Conservation (phyloP, 2,797 vertebrate species). For the Aplochiton taeniatus region DNA sequence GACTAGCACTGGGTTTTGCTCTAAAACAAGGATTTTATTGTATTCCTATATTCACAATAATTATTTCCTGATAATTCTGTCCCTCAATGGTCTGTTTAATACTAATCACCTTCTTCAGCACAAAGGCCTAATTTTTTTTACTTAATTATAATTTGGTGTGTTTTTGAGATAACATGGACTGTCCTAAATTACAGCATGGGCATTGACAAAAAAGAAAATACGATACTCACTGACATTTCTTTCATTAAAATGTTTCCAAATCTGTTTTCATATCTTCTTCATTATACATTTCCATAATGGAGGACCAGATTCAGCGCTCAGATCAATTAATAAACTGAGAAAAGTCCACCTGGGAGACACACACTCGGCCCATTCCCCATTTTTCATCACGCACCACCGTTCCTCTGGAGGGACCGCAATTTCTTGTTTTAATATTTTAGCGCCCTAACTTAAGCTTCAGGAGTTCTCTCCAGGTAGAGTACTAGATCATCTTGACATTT, state of each 20-base stretch:
- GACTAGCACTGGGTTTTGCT: no score
- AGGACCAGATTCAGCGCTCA: slow-evolving; percentile 59
- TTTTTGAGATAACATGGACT: slow-evolving; percentile 55
- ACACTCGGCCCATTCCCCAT: slow-evolving; percentile 54
- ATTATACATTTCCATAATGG: slow-evolving; percentile 62
- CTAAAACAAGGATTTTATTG: slow-evolving; percentile 15
- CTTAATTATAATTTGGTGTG: slow-evolving; percentile 52
- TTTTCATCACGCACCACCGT: slow-evolving; percentile 61
- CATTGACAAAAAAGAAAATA: slow-evolving; percentile 47
- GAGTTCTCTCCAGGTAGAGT: slow-evolving; percentile 73
- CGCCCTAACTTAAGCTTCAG: slow-evolving; percentile 75
- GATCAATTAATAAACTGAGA: slow-evolving; percentile 75
- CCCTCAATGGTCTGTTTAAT: slow-evolving; percentile 57
- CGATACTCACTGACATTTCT: slow-evolving; percentile 54
- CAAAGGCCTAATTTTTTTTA: slow-evolving; percentile 63
- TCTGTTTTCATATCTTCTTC: slow-evolving; percentile 64
- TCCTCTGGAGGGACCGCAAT: slow-evolving; percentile 66
- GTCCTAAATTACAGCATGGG: slow-evolving; percentile 59
- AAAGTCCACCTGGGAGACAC: slow-evolving; percentile 70
- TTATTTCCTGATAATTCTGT: slow-evolving; percentile 69
- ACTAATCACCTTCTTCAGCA: slow-evolving; percentile 67
- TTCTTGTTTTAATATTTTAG: slow-evolving; percentile 83
- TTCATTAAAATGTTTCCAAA: slow-evolving; percentile 70
- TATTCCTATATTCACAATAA: slow-evolving; percentile 46
- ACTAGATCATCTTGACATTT: slow-evolving; percentile 80